Conservation (phyloP, 2,797 vertebrate genomes). For the Hozukius guyotensis region DNA sequence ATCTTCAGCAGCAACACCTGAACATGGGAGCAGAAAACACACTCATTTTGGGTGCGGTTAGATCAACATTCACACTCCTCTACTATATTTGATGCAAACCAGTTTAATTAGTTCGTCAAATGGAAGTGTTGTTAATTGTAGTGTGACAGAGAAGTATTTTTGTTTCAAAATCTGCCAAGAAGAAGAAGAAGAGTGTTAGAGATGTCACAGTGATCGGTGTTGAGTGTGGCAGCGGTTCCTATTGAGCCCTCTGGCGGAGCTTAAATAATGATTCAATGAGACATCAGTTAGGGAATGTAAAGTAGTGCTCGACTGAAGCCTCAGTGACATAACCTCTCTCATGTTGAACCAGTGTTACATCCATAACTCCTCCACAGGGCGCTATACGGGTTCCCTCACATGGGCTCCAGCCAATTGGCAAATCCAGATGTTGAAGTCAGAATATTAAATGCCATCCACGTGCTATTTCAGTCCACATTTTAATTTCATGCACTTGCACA, state of each 20-base stretch:
- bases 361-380: not conserved
- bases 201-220: not conserved
- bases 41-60: not conserved
- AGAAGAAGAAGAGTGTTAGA: not conserved
- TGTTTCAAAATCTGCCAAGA: not conserved
- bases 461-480: not conserved
- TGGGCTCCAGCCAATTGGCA: not conserved
- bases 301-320: not conserved
- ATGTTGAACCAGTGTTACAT: not conserved
- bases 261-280: not conserved
- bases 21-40: not conserved
- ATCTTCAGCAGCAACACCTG: not conserved
- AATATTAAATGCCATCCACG: not conserved
- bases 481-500: constrained; percentile 18
- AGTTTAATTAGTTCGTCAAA: not conserved
- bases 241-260: not conserved
- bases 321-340: not conserved
- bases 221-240: not conserved
- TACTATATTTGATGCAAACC: not conserved
- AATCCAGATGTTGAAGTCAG: not conserved
- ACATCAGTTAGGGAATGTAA: not conserved
- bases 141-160: not conserved
- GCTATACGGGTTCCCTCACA: not conserved
- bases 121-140: not conserved
- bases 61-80: not conserved